Evolutionary conservation across 2,888 invertebrate genomes (phyloP).

Genomic region (Glomeris marginata): DNA sequence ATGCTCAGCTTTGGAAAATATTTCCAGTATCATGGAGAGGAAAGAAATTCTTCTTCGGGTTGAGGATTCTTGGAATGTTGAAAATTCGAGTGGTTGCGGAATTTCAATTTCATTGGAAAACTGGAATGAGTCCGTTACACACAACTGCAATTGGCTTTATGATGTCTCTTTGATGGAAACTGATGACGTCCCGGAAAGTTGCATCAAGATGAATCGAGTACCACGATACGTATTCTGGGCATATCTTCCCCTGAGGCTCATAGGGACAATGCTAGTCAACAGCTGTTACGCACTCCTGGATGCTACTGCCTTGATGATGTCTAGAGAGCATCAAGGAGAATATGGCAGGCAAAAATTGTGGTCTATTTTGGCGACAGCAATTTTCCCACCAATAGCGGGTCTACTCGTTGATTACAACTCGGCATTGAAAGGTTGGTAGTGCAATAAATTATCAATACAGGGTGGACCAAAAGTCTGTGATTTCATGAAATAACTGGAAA

Average conservation of each 20-base stretch:
- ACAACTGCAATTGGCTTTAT: constrained; percentile 22
- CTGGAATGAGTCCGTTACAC: not conserved
- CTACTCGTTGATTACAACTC: constrained; percentile 17
- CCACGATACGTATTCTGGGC: constrained; percentile 51
- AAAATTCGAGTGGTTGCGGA: too few species aligned
- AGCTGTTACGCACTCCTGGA: constrained; percentile 80
- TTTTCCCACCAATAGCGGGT: constrained; percentile 25
- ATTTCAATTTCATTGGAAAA: too few species aligned
- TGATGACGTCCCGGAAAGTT: too few species aligned
- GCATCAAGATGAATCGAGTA: too few species aligned
- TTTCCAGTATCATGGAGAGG: too few species aligned
- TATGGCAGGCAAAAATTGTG: constrained; percentile 31
- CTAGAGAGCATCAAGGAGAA: constrained; percentile 51
- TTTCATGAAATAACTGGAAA: too few species aligned
- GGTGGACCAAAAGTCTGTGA: too few species aligned
- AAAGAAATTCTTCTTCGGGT: too few species aligned
- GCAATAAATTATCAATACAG: too few species aligned
- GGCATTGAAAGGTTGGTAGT: constrained; percentile 15
- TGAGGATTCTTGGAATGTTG: too few species aligned
- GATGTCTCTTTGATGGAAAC: constrained; percentile 40
- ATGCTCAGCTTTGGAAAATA: too few species aligned
- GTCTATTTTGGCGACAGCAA: constrained; percentile 31
- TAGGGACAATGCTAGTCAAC: constrained; percentile 64
- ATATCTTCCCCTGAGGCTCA: constrained; percentile 60
- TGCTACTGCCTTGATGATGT: constrained; percentile 70